Evolutionary conservation across 2,888 invertebrate species (phyloP).

Genomic region (Cerceris rybyensis): DNA sequence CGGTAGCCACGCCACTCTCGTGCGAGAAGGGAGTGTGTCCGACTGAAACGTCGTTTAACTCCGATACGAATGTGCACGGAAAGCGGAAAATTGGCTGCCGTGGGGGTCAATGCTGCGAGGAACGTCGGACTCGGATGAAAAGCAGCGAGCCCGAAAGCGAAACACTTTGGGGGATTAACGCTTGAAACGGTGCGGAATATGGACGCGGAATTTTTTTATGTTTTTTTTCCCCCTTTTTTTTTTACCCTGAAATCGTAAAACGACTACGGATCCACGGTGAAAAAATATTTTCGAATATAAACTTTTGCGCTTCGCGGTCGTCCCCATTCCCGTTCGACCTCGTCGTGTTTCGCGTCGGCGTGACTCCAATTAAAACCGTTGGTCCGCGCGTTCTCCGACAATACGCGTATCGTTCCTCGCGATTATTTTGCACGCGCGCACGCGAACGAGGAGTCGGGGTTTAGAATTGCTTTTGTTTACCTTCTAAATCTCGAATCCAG

Average conservation of each 20-base stretch:
- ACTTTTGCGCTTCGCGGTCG: not conserved
- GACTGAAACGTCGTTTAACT: conserved; percentile 58
- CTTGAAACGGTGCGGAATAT: conserved; percentile 32
- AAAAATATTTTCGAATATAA: conserved; percentile 15
- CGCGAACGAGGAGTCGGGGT: not conserved
- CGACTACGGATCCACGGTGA: conserved; percentile 6
- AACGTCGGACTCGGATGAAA: conserved; percentile 32
- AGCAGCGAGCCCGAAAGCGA: conserved; percentile 44
- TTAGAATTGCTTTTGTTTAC: conserved; percentile 19
- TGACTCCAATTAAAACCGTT: conserved; percentile 25
- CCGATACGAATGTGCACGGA: conserved; percentile 48
- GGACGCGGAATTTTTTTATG: conserved; percentile 28
- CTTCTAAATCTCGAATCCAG: not conserved
- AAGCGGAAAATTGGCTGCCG: conserved; percentile 51
- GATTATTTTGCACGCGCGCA: not conserved
- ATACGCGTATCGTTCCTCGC: not conserved
- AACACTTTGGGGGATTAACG: conserved; percentile 57
- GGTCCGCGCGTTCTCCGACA: not conserved
- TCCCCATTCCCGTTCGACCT: not conserved
- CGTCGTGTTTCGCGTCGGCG: not conserved
- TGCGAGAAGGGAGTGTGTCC: not conserved
- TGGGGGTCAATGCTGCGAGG: conserved; percentile 11
- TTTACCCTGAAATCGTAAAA: conserved; percentile 3
- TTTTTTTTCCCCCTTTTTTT: not conserved
- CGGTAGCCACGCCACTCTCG: not conserved